phyloP scores from a whole-genome alignment of 2,113 vertebrate genomes.

The Rhizomys pruinosus region DNA sequence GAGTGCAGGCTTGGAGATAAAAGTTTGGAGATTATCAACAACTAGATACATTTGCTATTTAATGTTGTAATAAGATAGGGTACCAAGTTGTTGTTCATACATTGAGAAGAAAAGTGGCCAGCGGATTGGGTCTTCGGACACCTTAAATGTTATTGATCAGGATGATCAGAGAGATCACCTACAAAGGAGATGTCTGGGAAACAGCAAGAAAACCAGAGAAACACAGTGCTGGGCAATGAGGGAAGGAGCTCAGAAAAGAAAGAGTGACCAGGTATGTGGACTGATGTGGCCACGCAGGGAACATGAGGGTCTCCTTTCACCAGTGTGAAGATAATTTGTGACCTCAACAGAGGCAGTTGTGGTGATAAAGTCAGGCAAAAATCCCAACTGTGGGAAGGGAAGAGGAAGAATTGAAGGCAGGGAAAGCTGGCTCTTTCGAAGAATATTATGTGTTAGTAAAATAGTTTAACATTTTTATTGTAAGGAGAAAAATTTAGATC shows the following conservation, averaged over 20 bases:
- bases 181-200: neutral
- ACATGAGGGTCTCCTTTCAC: neutral
- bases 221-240: fast-evolving
- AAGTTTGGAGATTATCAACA: neutral
- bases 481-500: slow-evolving; percentile 18
- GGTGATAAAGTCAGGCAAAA: neutral
- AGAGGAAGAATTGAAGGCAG: neutral
- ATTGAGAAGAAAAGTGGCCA: neutral
- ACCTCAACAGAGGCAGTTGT: neutral
- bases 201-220: neutral
- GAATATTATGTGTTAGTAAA: neutral
- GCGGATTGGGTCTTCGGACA: neutral
- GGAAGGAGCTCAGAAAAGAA: neutral
- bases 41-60: neutral
- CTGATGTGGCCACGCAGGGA: neutral
- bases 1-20: neutral
- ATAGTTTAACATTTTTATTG: slow-evolving; percentile 54
- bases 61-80: neutral
- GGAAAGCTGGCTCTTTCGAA: neutral
- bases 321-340: neutral
- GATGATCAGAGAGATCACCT: neutral
- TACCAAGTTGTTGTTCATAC: neutral
- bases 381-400: no score
- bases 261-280: neutral
- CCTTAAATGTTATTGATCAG: neutral